Percentiles rank a stretch among this genome's conserved stretches.
These are phyloP conservation scores for Neria commutata DNA, from an alignment of 2,888 invertebrate species.

Conservation along the genomic window DNA sequence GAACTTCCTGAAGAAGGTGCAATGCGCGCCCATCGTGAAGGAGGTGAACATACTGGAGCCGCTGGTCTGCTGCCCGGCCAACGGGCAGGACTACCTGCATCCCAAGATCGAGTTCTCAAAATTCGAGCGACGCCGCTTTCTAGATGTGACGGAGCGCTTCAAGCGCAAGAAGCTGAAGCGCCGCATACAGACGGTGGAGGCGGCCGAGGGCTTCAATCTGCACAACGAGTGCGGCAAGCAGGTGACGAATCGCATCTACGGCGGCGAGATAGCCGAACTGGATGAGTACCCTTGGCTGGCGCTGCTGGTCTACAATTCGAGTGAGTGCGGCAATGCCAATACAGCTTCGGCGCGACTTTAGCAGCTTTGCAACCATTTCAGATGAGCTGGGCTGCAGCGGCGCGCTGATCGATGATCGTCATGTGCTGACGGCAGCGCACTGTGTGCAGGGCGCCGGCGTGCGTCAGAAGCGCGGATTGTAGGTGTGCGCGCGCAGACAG, in stretches of 20 bases:
- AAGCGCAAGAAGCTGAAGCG: constrained; percentile 56
- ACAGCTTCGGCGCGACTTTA: constrained; percentile 31
- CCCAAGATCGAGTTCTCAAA: constrained; percentile 53
- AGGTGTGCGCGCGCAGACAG: constrained; percentile 53
- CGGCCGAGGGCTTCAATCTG: constrained; percentile 46
- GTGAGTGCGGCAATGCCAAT: constrained; percentile 52
- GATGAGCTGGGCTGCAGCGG: constrained; percentile 69
- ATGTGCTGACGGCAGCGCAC: constrained; percentile 70
- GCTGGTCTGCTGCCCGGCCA: constrained; percentile 55
- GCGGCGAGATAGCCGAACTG: constrained; percentile 68
- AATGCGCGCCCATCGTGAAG: constrained; percentile 42
- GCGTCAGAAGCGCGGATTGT: constrained; percentile 65
- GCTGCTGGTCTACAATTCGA: constrained; percentile 65
- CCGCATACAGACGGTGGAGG: constrained; percentile 55
- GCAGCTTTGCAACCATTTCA: constrained; percentile 39
- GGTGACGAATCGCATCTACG: constrained; percentile 67
- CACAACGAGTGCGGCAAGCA: constrained; percentile 65
- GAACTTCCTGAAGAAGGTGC: constrained; percentile 57
- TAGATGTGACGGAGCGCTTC: constrained; percentile 45
- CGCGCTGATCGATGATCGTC: constrained; percentile 66
- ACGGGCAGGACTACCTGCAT: constrained; percentile 51
- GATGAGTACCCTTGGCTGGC: constrained; percentile 73
- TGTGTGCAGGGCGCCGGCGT: constrained; percentile 66
- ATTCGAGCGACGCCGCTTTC: constrained; percentile 45
- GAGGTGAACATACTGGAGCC: constrained; percentile 29